Conservation (phyloP, 2,113 vertebrate genomes). For the Lepisosteus osseus region DNA sequence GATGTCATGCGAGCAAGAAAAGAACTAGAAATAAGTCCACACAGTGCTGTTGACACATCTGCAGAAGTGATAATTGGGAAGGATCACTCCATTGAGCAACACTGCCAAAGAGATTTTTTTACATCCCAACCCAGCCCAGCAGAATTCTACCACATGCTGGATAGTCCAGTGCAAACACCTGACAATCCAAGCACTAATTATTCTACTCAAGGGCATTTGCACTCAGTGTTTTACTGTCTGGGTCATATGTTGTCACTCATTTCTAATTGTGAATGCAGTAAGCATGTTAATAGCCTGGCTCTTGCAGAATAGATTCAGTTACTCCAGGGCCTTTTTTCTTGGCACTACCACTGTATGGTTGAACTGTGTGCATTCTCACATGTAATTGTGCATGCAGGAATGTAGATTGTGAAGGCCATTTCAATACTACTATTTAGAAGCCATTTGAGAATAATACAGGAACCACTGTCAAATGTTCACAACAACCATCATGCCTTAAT, state of each 20-base stretch:
- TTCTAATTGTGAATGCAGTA: background rate
- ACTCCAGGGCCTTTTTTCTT: conserved; percentile 6
- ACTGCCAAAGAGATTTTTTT: no score
- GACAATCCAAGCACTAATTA: conserved; percentile 2
- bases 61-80: conserved; percentile 5
- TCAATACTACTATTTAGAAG: background rate
- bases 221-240: background rate
- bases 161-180: background rate
- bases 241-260: conserved; percentile 5
- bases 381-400: conserved; percentile 5
- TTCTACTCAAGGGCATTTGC: background rate
- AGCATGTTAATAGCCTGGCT: conserved; percentile 6
- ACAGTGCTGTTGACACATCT: background rate
- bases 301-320: background rate
- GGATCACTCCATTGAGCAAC: background rate
- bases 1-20: background rate
- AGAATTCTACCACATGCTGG: conserved; percentile 1
- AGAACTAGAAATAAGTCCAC: no score
- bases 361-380: background rate
- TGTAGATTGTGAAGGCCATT: background rate
- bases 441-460: background rate
- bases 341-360: background rate
- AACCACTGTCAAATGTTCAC: no score
- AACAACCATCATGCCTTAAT: no score
- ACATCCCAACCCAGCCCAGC: background rate